phyloP scores from a whole-genome alignment of 2,113 vertebrate species.

The Nerophis lumbriciformis region DNA sequence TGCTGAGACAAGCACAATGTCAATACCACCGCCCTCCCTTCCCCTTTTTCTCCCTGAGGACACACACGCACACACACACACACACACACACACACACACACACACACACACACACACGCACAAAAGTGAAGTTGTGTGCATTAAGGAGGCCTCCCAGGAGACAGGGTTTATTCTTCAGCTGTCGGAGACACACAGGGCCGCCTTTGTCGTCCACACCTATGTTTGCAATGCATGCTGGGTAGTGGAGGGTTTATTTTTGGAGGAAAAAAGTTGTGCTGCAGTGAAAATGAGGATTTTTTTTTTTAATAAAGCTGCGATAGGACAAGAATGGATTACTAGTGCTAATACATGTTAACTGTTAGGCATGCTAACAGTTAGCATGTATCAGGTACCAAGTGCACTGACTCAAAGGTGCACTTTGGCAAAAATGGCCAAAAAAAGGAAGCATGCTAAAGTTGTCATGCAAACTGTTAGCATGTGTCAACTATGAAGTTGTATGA shows the following conservation, averaged over 20 bases:
- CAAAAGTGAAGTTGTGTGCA: slow-evolving; percentile 43
- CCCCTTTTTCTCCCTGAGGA: slow-evolving; percentile 24
- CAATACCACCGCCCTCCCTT: background rate
- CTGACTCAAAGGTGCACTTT: no score
- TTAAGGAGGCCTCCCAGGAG: slow-evolving; percentile 49
- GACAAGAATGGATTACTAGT: no score
- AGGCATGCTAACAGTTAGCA: no score
- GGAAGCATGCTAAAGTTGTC: no score
- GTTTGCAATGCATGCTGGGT: slow-evolving; percentile 14
- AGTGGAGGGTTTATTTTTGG: background rate
- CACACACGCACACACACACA: slow-evolving; percentile 34
- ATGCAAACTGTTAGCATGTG: no score
- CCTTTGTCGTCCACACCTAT: slow-evolving; percentile 27
- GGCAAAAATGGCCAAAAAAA: no score
- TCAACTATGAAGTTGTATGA: no score
- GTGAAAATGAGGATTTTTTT: no score
- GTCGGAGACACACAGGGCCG: slow-evolving; percentile 5
- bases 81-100: slow-evolving; percentile 20
- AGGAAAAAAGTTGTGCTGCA: no score
- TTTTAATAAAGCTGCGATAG: no score
- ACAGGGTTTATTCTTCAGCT: slow-evolving; percentile 43
- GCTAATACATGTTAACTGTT: no score
- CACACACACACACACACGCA: slow-evolving; percentile 25
- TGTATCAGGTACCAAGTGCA: no score
- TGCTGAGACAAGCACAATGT: slow-evolving; percentile 59